Percentiles rank a stretch among this genome's conserved stretches.
phyloP scores from a whole-genome alignment of 2,113 vertebrate species.

The Equus przewalskii region DNA sequence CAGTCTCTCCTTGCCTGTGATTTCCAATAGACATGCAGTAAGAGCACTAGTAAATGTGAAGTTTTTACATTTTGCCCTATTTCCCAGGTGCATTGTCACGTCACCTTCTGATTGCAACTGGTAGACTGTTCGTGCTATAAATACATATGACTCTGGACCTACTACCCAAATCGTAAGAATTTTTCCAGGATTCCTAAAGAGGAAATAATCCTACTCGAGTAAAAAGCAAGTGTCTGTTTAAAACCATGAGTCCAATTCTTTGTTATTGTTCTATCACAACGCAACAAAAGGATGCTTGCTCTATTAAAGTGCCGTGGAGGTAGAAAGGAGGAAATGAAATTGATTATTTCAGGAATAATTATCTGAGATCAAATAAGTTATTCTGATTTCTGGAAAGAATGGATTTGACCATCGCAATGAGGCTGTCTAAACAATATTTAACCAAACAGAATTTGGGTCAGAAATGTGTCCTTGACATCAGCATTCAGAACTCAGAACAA shows the following conservation, averaged over 20 bases:
- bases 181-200: neutral
- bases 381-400: neutral
- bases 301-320: neutral
- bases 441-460: neutral
- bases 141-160: neutral
- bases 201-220: neutral
- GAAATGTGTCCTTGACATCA: neutral
- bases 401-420: neutral
- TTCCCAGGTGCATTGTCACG: neutral
- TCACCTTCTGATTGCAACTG: neutral
- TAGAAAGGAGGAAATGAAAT: conserved; percentile 7
- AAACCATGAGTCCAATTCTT: neutral
- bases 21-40: neutral
- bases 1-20: neutral
- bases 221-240: neutral
- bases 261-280: neutral
- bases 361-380: neutral
- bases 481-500: neutral
- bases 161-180: neutral
- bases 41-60: neutral
- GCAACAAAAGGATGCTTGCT: rapidly evolving
- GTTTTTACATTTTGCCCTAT: neutral
- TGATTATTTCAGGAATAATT: neutral
- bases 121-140: neutral
- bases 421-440: neutral